Percentiles rank a stretch among this genome's conserved stretches.
Evolutionary conservation across 2,888 invertebrate genomes (phyloP).

Genomic region (Monopis laevigella): DNA sequence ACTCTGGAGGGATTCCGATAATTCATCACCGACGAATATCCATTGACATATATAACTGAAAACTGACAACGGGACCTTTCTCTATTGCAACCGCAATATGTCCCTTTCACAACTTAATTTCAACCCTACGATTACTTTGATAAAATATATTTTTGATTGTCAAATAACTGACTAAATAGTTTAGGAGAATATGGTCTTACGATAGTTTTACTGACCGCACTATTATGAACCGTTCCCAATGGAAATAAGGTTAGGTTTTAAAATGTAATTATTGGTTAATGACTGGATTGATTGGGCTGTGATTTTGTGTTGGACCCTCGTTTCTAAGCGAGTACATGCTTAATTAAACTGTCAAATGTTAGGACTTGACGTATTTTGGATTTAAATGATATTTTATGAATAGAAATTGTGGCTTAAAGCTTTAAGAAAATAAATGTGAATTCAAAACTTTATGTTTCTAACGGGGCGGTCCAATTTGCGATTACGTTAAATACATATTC

Average conservation of each 20-base stretch:
- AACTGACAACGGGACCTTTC: constrained; percentile 27
- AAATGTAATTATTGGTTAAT: constrained; percentile 18
- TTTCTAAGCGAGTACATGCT: constrained; percentile 31
- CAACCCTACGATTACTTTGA: constrained; percentile 10
- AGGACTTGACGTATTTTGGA: constrained; percentile 15
- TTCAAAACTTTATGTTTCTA: too few relatives aligned
- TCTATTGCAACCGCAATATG: constrained; percentile 21
- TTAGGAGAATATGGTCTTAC: too few relatives aligned
- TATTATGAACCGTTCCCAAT: constrained; percentile 14
- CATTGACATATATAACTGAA: constrained; percentile 29
- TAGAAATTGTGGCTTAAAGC: too few relatives aligned
- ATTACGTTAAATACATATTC: too few relatives aligned
- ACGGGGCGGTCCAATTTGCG: too few relatives aligned
- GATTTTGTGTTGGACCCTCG: constrained; percentile 31
- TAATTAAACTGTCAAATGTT: constrained; percentile 38
- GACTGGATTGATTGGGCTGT: constrained; percentile 29
- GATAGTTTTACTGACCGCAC: too few relatives aligned
- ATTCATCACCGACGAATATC: constrained; percentile 27
- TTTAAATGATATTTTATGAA: too few relatives aligned
- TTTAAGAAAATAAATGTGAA: too few relatives aligned
- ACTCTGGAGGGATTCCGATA: constrained; percentile 19
- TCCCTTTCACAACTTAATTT: constrained; percentile 14
- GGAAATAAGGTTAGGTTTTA: constrained; percentile 17
- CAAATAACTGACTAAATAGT: too few relatives aligned
- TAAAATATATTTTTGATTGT: too few relatives aligned